A percentile compares a stretch with the other conserved stretches of the same genome.
Conservation (phyloP, 1,140 invertebrate species). For the Camponotus vicinus region DNA sequence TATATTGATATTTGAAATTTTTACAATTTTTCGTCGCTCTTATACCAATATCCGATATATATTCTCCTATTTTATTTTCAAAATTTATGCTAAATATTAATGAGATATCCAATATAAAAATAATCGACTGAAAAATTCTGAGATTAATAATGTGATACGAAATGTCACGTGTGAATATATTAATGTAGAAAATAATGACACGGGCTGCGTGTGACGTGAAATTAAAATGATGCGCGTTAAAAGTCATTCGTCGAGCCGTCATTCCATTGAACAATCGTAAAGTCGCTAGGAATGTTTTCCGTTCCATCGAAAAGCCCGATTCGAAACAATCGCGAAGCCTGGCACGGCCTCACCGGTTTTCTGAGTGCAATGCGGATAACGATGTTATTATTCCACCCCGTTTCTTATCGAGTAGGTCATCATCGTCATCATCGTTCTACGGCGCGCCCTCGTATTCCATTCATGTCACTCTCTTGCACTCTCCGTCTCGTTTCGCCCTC, state of each 20-base stretch:
- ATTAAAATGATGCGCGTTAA: not conserved
- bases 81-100: not conserved
- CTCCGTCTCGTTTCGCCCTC: conserved; percentile 11
- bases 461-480: conserved; percentile 64
- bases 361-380: conserved; percentile 55
- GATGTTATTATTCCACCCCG: conserved; percentile 70
- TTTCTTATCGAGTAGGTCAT: conserved; percentile 75
- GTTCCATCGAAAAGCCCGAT: not conserved
- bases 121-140: not conserved
- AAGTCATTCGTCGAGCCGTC: not conserved
- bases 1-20: conserved; percentile 1
- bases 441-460: conserved; percentile 61
- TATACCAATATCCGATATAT: not conserved
- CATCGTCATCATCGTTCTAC: conserved; percentile 38
- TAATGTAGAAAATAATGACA: not conserved
- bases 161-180: not conserved
- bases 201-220: not conserved
- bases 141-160: not conserved
- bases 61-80: not conserved
- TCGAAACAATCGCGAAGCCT: conserved; percentile 22
- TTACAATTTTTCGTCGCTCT: conserved; percentile 2
- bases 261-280: not conserved
- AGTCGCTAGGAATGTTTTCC: conserved; percentile 5
- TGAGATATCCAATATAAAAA: not conserved
- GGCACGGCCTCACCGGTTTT: conserved; percentile 17